These are phyloP conservation scores for Egretta garzetta DNA, from an alignment of 2,113 vertebrate genomes.

Conservation along the genomic window DNA sequence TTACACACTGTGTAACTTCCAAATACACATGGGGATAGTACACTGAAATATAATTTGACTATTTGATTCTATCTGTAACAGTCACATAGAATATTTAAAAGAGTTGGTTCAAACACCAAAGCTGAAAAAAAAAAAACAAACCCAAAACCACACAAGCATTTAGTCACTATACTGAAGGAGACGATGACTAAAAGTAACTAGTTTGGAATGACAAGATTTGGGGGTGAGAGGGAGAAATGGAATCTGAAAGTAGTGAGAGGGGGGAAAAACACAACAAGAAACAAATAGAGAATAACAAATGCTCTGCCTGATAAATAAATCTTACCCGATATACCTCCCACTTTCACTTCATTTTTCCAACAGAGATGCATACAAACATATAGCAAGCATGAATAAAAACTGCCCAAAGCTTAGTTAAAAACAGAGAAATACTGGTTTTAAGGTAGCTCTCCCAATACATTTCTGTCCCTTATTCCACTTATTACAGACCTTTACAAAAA, in stretches of 20 bases:
- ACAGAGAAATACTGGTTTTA: neutral
- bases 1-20: neutral
- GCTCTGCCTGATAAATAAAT: neutral
- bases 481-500: neutral
- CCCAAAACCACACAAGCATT: neutral
- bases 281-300: neutral
- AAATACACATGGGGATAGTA: neutral
- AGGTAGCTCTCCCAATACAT: neutral
- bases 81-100: neutral
- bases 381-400: neutral
- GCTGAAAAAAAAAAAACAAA: neutral
- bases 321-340: neutral
- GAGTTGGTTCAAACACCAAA: neutral
- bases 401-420: neutral
- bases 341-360: neutral
- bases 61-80: neutral
- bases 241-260: neutral
- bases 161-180: neutral
- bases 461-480: neutral
- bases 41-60: neutral
- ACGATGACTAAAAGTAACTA: neutral
- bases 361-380: neutral
- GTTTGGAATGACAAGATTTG: neutral
- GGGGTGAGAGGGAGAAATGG: neutral
- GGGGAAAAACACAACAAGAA: accelerated